A percentile compares a stretch with the other conserved stretches of the same genome.
Conservation (phyloP, 2,888 invertebrate species). For the Trileptium ribeirensis region DNA sequence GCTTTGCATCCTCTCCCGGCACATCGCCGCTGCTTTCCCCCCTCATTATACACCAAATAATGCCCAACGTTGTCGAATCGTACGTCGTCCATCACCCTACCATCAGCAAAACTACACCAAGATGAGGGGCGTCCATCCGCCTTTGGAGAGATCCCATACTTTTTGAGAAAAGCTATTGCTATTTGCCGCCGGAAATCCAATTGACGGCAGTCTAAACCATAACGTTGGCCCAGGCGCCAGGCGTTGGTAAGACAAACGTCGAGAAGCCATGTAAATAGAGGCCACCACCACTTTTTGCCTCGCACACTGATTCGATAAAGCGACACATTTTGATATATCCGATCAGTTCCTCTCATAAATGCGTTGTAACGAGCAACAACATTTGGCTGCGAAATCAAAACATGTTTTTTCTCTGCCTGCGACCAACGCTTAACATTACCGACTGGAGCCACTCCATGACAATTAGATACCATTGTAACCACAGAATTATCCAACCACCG, state of each 20-base stretch:
- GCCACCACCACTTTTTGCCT: background rate
- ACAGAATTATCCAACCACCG: background rate
- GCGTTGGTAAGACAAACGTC: background rate
- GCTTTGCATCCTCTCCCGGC: background rate
- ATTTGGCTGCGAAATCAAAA: background rate
- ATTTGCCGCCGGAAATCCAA: background rate
- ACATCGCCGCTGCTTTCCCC: background rate
- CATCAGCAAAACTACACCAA: background rate
- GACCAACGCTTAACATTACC: background rate
- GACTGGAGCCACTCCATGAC: background rate
- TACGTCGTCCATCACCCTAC: background rate
- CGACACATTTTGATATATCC: background rate
- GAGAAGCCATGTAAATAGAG: background rate
- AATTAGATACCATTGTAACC: background rate
- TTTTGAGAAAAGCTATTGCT: background rate
- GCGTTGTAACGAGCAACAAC: background rate
- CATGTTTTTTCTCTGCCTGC: background rate
- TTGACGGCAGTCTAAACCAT: background rate
- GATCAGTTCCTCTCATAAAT: background rate
- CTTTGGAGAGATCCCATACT: background rate
- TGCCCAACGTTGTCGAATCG: background rate
- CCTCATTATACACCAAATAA: background rate
- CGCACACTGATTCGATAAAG: background rate
- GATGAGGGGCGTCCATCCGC: background rate
- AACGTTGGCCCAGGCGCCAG: background rate